Evolutionary conservation across 2,888 invertebrate genomes (phyloP).

Genomic region (Mylabris sibirica): DNA sequence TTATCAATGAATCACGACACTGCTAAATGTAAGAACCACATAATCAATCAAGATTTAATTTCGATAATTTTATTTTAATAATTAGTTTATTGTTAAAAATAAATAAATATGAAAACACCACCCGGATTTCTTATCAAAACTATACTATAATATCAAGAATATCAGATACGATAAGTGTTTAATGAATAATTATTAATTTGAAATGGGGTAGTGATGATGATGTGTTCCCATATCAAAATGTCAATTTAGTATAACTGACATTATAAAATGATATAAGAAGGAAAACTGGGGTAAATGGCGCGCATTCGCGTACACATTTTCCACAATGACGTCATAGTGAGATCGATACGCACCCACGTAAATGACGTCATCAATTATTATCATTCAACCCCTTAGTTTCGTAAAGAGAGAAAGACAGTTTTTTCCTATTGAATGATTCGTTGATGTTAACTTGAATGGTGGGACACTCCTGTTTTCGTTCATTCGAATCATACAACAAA

Average conservation of each 20-base stretch:
- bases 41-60: slow-evolving; percentile 28
- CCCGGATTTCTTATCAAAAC: background rate
- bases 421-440: slow-evolving; percentile 23
- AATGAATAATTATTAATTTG: background rate
- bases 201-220: slow-evolving; percentile 4
- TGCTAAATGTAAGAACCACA: slow-evolving; percentile 35
- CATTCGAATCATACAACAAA: background rate
- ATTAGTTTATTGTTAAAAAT: too few relatives aligned
- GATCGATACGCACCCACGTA: slow-evolving; percentile 36
- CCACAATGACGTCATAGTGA: slow-evolving; percentile 41
- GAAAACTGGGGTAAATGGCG: slow-evolving; percentile 25
- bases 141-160: too few relatives aligned
- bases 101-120: too few relatives aligned
- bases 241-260: slow-evolving; percentile 40
- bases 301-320: slow-evolving; percentile 39
- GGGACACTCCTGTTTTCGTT: background rate
- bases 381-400: slow-evolving; percentile 26
- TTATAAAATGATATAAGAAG: slow-evolving; percentile 18
- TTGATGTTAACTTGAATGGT: background rate
- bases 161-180: background rate
- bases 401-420: slow-evolving; percentile 10
- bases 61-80: slow-evolving; percentile 5
- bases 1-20: slow-evolving; percentile 28
- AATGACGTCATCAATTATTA: slow-evolving; percentile 36
- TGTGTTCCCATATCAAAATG: slow-evolving; percentile 41